Percentiles rank a stretch among this genome's conserved stretches.
These are phyloP conservation scores for Cossypha niveicapilla DNA, from an alignment of 2,797 vertebrate genomes.

Conservation along the genomic window DNA sequence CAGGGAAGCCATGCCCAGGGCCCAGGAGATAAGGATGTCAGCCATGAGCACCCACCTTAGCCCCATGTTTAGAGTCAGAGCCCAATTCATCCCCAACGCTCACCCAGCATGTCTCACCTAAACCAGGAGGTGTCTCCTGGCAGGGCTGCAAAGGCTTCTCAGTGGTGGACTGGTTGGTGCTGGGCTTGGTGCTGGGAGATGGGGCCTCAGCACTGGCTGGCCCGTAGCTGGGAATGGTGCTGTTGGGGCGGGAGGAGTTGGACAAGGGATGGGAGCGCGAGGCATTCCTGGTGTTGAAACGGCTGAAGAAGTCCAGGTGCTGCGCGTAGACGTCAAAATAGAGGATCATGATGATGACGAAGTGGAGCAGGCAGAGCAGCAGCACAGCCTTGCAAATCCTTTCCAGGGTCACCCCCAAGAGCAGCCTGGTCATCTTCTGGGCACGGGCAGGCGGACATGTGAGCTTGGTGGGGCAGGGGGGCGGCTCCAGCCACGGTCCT, in stretches of 20 bases:
- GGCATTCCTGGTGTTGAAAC: conserved; percentile 82
- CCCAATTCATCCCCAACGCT: accelerated
- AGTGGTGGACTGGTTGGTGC: conserved; percentile 77
- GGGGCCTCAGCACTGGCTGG: conserved; percentile 73
- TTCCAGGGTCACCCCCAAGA: conserved; percentile 98
- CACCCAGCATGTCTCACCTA: conserved; percentile 80
- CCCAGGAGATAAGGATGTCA: not conserved
- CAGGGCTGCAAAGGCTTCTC: conserved; percentile 87
- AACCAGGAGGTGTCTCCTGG: conserved; percentile 87
- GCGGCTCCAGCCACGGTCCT: conserved; percentile 57
- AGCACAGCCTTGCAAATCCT: conserved; percentile 98
- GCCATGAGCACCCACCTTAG: not conserved
- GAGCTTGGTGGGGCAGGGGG: conserved; percentile 56
- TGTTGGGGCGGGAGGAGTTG: conserved; percentile 88
- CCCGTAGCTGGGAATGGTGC: conserved; percentile 82
- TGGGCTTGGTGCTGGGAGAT: conserved; percentile 78
- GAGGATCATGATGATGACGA: conserved; percentile 96
- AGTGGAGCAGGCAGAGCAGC: conserved; percentile 96
- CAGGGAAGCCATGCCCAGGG: accelerated
- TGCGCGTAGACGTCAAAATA: conserved; percentile 97
- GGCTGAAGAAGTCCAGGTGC: conserved; percentile 97
- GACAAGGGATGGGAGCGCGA: conserved; percentile 80
- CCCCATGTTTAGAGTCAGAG: not conserved
- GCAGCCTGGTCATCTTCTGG: conserved; percentile 98
- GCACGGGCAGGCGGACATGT: conserved; percentile 61